Evolutionary conservation across 2,888 invertebrate genomes (phyloP), one percentile per base, ranked within the genome.

Genomic region (Pristionchus japonicus): DNA sequence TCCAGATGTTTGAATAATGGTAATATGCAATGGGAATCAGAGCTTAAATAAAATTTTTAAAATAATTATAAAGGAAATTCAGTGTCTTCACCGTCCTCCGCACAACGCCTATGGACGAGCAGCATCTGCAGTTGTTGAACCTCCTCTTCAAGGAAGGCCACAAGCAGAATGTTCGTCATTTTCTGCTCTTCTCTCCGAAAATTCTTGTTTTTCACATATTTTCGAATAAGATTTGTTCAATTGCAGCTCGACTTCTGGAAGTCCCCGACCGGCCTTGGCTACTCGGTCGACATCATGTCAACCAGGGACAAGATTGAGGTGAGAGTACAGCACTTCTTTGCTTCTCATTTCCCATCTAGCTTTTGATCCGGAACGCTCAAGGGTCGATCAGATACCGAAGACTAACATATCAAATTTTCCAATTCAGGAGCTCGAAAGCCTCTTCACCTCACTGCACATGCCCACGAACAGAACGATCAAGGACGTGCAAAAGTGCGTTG

Each of bases 391-490:
- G n/a, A n/a, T n/a, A n/a, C n/a, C n/a, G n/a, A n/a, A n/a, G n/a
- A 67, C n/a, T 27, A n/a, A 1, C 89, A 89, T 64, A 89, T 90
- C n/a, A n/a, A n/a, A n/a, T n/a, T n/a, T n/a, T n/a, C n/a, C n/a
- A n/a, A n/a, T 31, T 27, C 7, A 85, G 43, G 64, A 85, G 43
- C 74, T 89, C 23, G 40, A 88, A 27, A 84, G 88, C n/a, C 86
- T 89, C 34, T 82, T 92, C 7, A 96, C 96, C 88, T 96, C 96
- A 23, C 96, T 96, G 89, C 96, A 96, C 70, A 96, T 97, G 52
- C 96, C 96, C 84, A 96, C 96, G 90, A 96, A 96, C 90, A 96
- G 97, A 0, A 95, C 97, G 49, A 96, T 97, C 92, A 96, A 96
- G 93, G 97, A 97, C 94, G 95, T 97, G 47, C 96, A 97, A 95